These are phyloP conservation scores for Aurelia coerulea DNA, from an alignment of 30 jellyfish, hydroid and myxozoan genomes.

Conservation along the genomic window DNA sequence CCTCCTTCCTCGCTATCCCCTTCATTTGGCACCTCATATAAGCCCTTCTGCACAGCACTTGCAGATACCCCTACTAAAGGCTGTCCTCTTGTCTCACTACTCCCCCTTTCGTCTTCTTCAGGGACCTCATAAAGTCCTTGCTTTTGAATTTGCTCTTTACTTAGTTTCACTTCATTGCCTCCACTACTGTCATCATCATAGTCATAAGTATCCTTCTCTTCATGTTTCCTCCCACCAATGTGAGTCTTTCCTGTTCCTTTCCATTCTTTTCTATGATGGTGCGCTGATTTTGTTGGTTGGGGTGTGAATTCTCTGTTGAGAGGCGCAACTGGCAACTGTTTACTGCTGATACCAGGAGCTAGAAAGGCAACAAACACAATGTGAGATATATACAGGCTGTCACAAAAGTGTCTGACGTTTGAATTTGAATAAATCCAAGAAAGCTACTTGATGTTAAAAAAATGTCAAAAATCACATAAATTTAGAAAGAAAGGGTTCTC, in stretches of 20 bases:
- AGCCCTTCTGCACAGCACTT: slow-evolving; percentile 12
- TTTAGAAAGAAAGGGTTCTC: too few species aligned
- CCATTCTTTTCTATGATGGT: not conserved
- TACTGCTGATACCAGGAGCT: slow-evolving; percentile 68
- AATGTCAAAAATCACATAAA: too few species aligned
- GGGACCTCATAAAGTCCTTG: slow-evolving; percentile 42
- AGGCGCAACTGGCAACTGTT: slow-evolving; percentile 56
- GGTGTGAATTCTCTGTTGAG: slow-evolving; percentile 38
- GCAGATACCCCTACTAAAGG: not conserved
- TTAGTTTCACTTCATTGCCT: not conserved
- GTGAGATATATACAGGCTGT: not conserved
- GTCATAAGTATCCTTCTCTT: slow-evolving; percentile 21
- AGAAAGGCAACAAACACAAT: not conserved
- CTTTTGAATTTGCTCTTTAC: slow-evolving; percentile 20
- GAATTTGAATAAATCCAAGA: too few species aligned
- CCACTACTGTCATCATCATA: slow-evolving; percentile 13
- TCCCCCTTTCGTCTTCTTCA: slow-evolving; percentile 6
- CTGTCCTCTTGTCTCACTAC: too few species aligned
- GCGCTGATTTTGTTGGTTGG: not conserved
- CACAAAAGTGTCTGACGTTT: not conserved
- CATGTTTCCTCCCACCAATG: slow-evolving; percentile 8
- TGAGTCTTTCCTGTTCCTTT: slow-evolving; percentile 25
- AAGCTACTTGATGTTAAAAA: too few species aligned
- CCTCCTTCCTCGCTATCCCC: not conserved
- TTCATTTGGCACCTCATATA: slow-evolving; percentile 34